Conservation (phyloP, 2,797 vertebrate genomes). For the Trachops cirrhosus region DNA sequence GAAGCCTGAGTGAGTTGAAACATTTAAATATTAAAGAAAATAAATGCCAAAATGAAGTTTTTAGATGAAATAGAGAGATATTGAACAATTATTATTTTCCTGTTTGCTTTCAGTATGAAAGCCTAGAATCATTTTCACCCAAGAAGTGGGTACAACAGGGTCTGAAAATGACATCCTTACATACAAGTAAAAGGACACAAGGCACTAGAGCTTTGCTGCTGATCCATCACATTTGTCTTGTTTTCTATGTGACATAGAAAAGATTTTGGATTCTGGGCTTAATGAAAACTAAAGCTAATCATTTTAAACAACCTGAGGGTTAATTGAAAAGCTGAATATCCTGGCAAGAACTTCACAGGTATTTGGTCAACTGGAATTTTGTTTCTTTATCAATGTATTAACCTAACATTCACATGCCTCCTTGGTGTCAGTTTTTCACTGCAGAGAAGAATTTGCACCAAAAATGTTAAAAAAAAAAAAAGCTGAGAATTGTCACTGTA, state of each 20-base stretch:
- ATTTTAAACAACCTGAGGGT: slow-evolving; percentile 40
- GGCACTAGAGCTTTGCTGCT: slow-evolving; percentile 49
- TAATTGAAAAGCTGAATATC: slow-evolving; percentile 58
- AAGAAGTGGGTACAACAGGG: slow-evolving; percentile 56
- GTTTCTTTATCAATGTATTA: slow-evolving; percentile 56
- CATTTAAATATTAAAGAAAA: slow-evolving; percentile 81
- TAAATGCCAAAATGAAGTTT: slow-evolving; percentile 76
- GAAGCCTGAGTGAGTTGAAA: slow-evolving; percentile 80
- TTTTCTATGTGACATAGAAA: slow-evolving; percentile 44
- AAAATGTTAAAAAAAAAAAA: slow-evolving; percentile 65
- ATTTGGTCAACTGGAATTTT: slow-evolving; percentile 66
- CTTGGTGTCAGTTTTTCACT: slow-evolving; percentile 49
- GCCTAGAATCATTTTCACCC: slow-evolving; percentile 54
- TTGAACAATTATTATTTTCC: slow-evolving; percentile 62
- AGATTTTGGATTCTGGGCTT: slow-evolving; percentile 58
- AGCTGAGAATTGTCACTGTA: slow-evolving; percentile 67
- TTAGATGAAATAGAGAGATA: slow-evolving; percentile 74
- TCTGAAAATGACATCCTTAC: slow-evolving; percentile 70
- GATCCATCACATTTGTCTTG: slow-evolving; percentile 38
- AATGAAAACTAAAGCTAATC: slow-evolving; percentile 58
- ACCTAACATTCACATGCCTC: slow-evolving; percentile 42
- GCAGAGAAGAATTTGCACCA: slow-evolving; percentile 43
- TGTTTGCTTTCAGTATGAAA: slow-evolving; percentile 68
- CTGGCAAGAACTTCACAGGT: slow-evolving; percentile 65
- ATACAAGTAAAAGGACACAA: slow-evolving; percentile 57